Base-by-base conservation (phyloP, 2,797 vertebrate species). In the Cirrhinus molitorella region DNA sequence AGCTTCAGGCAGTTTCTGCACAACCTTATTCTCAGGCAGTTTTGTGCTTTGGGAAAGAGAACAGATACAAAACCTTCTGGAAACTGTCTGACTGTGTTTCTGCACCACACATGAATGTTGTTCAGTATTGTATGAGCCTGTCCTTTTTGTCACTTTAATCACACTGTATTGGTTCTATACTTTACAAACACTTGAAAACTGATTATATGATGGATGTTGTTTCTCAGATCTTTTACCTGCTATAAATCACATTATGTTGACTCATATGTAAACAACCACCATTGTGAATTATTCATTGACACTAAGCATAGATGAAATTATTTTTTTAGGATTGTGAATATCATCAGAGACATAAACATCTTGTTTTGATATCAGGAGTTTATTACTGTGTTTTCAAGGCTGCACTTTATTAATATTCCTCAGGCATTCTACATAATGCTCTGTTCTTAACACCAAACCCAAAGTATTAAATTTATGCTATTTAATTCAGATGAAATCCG, bases 251-350 rank as follows among this genome's bases (percentile, higher is more conserved):
- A 49, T 51, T 31, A 72, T 51, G 25, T 51, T 5, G 9, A 72
- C 9, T 16, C 45, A 16, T 51, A 14, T 72, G 70, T 71, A 71
- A 71, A 51, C 70, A 51, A 72, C 14, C 59, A 17, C 59, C 5
- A 1, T 51, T 72, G 10, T 73, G 70, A 73, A 73, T 73, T 73
- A 53, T 73, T 73, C 17, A 73, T 73, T 73, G 25, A 72, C 10
- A 31, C 28, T 72, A 8, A 28, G 16, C 16, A 49, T 12, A 72
- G 45, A 72, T 51, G 19, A 21, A 72, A 31, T 17, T 28, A 51
- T 72, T 49, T 72, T n/a, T 45, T 72, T 28, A 19, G 9, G 9
- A 49, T 12, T 51, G 17, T 49, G 28, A 72, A 51, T 51, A 72
- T 72, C 45, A 49, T 10, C n/a, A 57, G n/a, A 57, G 72, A 34